A percentile compares a stretch with the other conserved stretches of the same genome.
Conservation (phyloP, 2,888 invertebrate species). For the Nymphalis polychloros region DNA sequence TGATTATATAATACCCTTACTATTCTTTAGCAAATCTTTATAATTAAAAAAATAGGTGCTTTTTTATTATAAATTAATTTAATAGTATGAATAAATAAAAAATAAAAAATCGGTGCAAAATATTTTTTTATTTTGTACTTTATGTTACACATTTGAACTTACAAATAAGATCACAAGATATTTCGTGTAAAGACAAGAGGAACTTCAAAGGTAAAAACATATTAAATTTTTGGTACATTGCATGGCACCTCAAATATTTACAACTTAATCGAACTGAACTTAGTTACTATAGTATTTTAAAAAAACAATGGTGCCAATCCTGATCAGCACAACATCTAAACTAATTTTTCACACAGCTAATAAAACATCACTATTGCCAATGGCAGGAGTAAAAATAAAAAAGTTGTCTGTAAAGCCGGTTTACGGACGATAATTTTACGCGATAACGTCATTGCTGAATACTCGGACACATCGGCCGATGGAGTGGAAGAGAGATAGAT, state of each 20-base stretch:
- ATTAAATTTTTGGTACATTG: constrained; percentile 39
- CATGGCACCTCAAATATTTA: constrained; percentile 34
- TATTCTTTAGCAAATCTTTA: no score
- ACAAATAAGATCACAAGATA: constrained; percentile 66
- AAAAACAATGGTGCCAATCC: neutral
- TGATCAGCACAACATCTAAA: no score
- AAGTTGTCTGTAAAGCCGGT: no score
- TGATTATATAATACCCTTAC: no score
- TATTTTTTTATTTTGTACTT: constrained; percentile 63
- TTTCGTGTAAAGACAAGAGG: constrained; percentile 58
- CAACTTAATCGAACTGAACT: constrained; percentile 8
- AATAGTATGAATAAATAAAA: constrained; percentile 33
- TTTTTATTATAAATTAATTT: constrained; percentile 22
- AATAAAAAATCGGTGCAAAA: constrained; percentile 55
- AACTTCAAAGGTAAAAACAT: constrained; percentile 51
- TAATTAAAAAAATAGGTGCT: constrained; percentile 18
- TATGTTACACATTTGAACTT: constrained; percentile 53
- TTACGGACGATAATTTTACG: no score
- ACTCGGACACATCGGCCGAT: no score
- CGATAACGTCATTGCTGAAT: no score
- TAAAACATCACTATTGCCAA: no score
- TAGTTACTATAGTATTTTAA: neutral
- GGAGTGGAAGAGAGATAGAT: no score
- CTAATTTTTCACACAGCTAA: no score
- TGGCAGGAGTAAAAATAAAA: no score